phyloP scores from a whole-genome alignment of 2,797 vertebrate species.

The Meriones psammophilus region DNA sequence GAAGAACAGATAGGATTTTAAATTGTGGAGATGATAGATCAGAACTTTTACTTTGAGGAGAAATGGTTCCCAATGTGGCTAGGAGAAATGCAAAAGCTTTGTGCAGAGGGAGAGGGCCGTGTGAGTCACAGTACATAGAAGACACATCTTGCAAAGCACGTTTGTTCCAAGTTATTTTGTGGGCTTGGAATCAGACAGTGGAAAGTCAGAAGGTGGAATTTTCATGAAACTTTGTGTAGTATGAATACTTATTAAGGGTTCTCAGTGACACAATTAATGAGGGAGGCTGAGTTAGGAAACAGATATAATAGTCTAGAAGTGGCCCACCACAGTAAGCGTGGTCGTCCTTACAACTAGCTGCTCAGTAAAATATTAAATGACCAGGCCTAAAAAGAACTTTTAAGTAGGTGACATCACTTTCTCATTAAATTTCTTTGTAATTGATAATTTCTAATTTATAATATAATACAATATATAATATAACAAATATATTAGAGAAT shows the following conservation, averaged over 20 bases:
- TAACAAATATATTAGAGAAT: neutral
- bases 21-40: conserved; percentile 11
- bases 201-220: neutral
- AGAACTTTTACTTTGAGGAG: conserved; percentile 35
- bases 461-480: no score
- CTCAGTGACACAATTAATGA: neutral
- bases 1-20: conserved; percentile 19
- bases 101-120: neutral
- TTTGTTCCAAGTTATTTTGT: neutral
- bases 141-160: neutral
- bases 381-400: conserved; percentile 21
- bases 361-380: conserved; percentile 20
- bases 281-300: neutral
- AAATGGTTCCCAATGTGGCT: conserved; percentile 33
- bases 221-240: neutral
- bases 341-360: conserved; percentile 12
- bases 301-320: neutral
- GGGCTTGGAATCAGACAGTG: neutral
- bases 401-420: conserved; percentile 53
- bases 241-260: neutral
- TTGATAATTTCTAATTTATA: neutral
- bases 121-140: neutral
- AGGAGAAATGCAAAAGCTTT: neutral
- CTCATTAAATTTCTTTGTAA: conserved; percentile 39
- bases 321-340: neutral